Conservation (phyloP, 2,888 invertebrate species). For the Ennomos quercinarius region DNA sequence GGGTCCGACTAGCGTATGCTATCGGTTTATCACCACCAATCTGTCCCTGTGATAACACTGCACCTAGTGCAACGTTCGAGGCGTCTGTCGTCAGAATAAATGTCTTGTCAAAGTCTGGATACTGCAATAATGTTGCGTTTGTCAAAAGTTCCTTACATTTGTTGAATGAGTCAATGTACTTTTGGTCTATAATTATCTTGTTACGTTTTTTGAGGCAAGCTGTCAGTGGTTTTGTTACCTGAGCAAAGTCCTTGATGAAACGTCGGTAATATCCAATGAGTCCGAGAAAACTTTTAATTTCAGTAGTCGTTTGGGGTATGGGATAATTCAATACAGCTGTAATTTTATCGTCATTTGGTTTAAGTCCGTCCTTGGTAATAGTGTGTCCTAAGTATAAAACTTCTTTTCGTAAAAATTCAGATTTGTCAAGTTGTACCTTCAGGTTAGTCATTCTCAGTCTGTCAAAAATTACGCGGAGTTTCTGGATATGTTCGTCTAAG, state of each 20-base stretch:
- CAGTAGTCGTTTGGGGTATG: slow-evolving; percentile 6
- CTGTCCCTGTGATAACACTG: slow-evolving; percentile 42
- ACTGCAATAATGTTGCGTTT: slow-evolving; percentile 50
- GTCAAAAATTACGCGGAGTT: neutral
- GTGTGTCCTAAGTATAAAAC: neutral
- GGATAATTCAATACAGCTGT: neutral
- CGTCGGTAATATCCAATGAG: slow-evolving; percentile 20
- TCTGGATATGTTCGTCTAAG: neutral
- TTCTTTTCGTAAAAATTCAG: slow-evolving; percentile 4
- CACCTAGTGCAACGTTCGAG: slow-evolving; percentile 47
- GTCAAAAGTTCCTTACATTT: slow-evolving; percentile 37
- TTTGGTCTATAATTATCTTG: slow-evolving; percentile 8
- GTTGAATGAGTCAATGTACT: slow-evolving; percentile 35
- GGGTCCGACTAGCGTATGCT: slow-evolving; percentile 39
- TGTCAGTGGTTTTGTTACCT: slow-evolving; percentile 16
- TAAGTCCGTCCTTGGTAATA: neutral
- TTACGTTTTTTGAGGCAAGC: slow-evolving; percentile 9
- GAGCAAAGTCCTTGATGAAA: slow-evolving; percentile 25
- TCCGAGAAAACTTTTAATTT: slow-evolving; percentile 10
- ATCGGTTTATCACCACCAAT: slow-evolving; percentile 34
- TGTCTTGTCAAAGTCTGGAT: slow-evolving; percentile 50
- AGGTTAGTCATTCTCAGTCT: slow-evolving; percentile 2
- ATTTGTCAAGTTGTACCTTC: neutral
- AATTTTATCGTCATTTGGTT: neutral
- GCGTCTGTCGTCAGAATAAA: slow-evolving; percentile 49